phyloP scores from a whole-genome alignment of 2,888 invertebrate species.

The Polymixis lichenea region DNA sequence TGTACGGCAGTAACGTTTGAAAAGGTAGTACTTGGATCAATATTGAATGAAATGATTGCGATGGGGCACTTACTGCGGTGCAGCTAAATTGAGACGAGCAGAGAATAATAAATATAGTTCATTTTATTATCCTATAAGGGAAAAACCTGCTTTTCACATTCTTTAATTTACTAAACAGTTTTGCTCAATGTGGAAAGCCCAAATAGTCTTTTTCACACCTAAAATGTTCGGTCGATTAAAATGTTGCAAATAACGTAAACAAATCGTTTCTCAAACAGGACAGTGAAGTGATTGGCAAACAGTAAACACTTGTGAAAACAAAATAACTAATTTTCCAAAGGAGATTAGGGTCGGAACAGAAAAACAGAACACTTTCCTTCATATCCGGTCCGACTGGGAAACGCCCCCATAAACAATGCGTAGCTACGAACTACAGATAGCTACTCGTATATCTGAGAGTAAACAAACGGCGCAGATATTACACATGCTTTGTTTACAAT shows the following conservation, averaged over 20 bases:
- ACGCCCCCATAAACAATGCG: constrained; percentile 45
- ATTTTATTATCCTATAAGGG: constrained; percentile 8
- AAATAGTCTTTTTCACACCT: neutral
- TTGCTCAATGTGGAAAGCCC: neutral
- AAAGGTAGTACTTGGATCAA: constrained; percentile 42
- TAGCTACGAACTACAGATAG: constrained; percentile 37
- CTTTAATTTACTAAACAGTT: constrained; percentile 2
- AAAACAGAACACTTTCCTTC: constrained; percentile 55
- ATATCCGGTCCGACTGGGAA: constrained; percentile 52
- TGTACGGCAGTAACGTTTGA: constrained; percentile 19
- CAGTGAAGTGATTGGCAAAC: constrained; percentile 16
- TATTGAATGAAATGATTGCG: constrained; percentile 53
- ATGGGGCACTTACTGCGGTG: constrained; percentile 45
- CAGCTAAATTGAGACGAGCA: constrained; percentile 24
- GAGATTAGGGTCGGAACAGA: constrained; percentile 38
- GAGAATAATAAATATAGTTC: constrained; percentile 12
- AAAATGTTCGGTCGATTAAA: neutral
- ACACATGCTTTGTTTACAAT: constrained; percentile 67
- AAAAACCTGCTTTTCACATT: neutral
- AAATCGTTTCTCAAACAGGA: constrained; percentile 19
- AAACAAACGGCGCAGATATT: constrained; percentile 47
- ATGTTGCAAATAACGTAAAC: neutral
- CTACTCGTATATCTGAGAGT: constrained; percentile 45
- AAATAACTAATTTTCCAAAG: constrained; percentile 50
- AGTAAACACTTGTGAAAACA: constrained; percentile 32